Evolutionary conservation across 2,888 invertebrate species (phyloP), one percentile per base, ranked within the genome.

Genomic region (Polyommatus iphigenia): DNA sequence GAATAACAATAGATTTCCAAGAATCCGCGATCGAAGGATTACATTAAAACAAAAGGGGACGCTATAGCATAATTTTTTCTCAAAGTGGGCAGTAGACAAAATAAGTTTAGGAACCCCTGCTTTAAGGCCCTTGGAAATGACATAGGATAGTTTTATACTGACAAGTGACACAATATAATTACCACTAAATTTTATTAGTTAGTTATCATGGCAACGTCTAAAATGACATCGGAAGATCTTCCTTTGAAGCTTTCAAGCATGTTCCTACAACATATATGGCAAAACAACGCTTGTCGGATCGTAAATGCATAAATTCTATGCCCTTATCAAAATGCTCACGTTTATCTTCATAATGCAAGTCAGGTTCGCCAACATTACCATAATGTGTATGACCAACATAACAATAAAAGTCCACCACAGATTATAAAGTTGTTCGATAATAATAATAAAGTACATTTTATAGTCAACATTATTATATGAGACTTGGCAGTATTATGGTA

Each of bases 381-480:
- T 75, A 50, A 72, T 41, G 41, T 72, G 41, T 8, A 71, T 71
- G 41, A 54, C 50, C 75, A 75, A 75, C 75, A 75, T 75, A 46
- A 73, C 46, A 75, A 75, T 54, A 75, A 75, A 50, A 50, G 41
- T 46, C 41, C 20, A 46, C 10, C 32, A 20, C 50, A 75, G n/a
- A 75, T 75, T 29, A 54, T 54, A 32, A 29, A 24, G n/a, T 36
- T n/a, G 41, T 67, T 10, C 67, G 15, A 67, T 67, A 67, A 29
- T 32, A 62, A 62, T 62, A 67, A 67, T 67, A 67, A 67, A 67
- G 1, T 67, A 15, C 29, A 29, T 67, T 6, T 67, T 67, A 67
- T 32, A 29, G 67, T 24, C 15, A 13, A 32, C 29, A 29, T 18
- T 67, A 29, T 67, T 15, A 15, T 29, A 67, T 67, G 67, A 29